Evolutionary conservation across 2,888 invertebrate genomes (phyloP).

Genomic region (Dicyrtomina minuta): DNA sequence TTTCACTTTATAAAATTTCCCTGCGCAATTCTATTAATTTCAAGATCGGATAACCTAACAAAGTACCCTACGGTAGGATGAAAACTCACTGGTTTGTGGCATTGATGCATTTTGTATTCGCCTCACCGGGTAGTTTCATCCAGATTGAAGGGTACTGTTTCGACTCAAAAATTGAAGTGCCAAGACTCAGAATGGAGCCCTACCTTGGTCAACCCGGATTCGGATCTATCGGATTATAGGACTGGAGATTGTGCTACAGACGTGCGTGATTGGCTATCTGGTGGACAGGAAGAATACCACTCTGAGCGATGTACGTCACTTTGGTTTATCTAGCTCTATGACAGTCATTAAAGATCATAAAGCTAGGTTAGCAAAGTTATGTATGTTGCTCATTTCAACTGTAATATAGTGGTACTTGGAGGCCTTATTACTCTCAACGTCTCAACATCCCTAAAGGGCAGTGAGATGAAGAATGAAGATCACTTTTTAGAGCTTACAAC

Average conservation of each 20-base stretch:
- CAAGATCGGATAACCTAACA: no score
- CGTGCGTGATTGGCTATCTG: neutral
- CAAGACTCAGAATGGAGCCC: neutral
- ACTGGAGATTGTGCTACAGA: neutral
- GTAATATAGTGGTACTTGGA: neutral
- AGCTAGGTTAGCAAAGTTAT: conserved; percentile 54
- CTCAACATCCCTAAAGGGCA: no score
- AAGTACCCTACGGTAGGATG: conserved; percentile 14
- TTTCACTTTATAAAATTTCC: conserved; percentile 6
- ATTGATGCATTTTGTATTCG: conserved; percentile 22
- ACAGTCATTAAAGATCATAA: conserved; percentile 43
- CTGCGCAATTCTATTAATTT: no score
- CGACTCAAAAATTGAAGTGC: neutral
- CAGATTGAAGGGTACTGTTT: conserved; percentile 39
- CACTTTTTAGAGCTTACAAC: no score
- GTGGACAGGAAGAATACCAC: neutral
- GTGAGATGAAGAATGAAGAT: neutral
- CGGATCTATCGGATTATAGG: neutral
- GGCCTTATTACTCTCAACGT: neutral
- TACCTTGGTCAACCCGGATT: no score
- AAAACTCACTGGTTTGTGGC: conserved; percentile 42
- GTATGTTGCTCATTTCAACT: conserved; percentile 26
- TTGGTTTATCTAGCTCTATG: conserved; percentile 54
- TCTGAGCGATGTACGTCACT: conserved; percentile 36
- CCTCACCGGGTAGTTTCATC: conserved; percentile 54